phyloP scores from a whole-genome alignment of 2,113 vertebrate species.

The Campylorhamphus procurvoides region DNA sequence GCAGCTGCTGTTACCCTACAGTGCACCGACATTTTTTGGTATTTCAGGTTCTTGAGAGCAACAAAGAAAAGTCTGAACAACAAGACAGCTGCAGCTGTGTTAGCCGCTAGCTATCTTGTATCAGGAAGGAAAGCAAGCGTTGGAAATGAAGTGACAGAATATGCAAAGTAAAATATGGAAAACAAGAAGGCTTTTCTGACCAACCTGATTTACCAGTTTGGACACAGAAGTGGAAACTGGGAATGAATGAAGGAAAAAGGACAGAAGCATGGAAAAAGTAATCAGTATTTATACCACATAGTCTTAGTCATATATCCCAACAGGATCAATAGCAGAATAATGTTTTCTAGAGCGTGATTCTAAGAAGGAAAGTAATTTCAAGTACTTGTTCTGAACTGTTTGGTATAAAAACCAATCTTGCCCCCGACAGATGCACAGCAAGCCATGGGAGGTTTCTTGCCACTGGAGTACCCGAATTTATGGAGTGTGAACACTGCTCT shows the following conservation, averaged over 20 bases:
- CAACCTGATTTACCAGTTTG: not conserved
- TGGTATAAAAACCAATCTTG: not conserved
- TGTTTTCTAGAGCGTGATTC: not conserved
- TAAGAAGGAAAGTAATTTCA: not conserved
- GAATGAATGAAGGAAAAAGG: not conserved
- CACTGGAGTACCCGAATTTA: not conserved
- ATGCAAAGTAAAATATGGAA: not conserved
- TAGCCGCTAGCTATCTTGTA: not conserved
- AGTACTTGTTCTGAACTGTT: not conserved
- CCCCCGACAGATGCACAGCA: rapidly evolving
- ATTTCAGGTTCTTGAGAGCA: not conserved
- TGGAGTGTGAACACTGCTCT: not conserved
- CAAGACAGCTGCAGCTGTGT: not conserved
- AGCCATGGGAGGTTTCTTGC: not conserved
- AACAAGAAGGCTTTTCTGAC: not conserved
- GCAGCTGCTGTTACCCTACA: not conserved
- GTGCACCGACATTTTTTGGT: not conserved
- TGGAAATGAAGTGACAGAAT: not conserved
- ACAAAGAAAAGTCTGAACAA: not conserved
- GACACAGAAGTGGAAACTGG: not conserved
- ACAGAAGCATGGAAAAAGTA: not conserved
- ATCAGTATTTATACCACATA: not conserved
- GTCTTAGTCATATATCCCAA: not conserved
- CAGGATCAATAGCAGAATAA: not conserved
- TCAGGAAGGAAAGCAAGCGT: not conserved